Evolutionary conservation across 2,888 invertebrate genomes (phyloP).

Genomic region (Coelinius sp.): DNA sequence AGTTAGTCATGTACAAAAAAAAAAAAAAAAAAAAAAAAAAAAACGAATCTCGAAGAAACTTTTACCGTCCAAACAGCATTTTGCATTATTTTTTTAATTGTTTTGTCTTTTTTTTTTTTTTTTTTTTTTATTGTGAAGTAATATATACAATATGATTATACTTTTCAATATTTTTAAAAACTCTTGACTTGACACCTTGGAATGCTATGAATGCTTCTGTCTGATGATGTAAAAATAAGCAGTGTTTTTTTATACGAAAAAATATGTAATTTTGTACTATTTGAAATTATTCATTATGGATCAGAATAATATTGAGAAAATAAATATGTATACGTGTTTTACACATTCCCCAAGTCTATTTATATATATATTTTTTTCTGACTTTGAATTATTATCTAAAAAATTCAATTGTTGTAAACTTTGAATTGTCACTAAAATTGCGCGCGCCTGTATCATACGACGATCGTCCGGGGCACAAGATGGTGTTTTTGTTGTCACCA

Average conservation of each 20-base stretch:
- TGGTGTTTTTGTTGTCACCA: background rate
- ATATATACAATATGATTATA: slow-evolving; percentile 14
- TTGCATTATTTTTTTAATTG: slow-evolving; percentile 18
- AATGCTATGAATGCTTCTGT: background rate
- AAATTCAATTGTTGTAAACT: too few relatives aligned
- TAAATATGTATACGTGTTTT: slow-evolving; percentile 16
- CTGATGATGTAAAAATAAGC: background rate
- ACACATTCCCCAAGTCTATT: background rate
- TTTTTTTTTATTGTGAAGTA: slow-evolving; percentile 13
- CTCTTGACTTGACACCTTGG: background rate
- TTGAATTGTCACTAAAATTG: too few relatives aligned
- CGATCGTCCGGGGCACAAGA: too few relatives aligned
- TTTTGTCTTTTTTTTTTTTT: too few relatives aligned
- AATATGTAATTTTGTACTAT: slow-evolving; percentile 13
- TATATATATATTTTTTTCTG: too few relatives aligned
- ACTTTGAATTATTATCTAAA: too few relatives aligned
- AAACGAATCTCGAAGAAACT: slow-evolving; percentile 13
- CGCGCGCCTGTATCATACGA: too few relatives aligned
- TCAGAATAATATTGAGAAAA: background rate
- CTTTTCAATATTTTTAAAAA: background rate
- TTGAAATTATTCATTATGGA: slow-evolving; percentile 13
- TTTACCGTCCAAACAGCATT: slow-evolving; percentile 26
- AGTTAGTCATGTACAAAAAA: slow-evolving; percentile 20
- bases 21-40: too few relatives aligned
- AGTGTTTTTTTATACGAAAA: slow-evolving; percentile 11